Evolutionary conservation across 2,113 vertebrate species (phyloP), one percentile per base, ranked within the genome.

Genomic region (Haemorhous mexicanus): DNA sequence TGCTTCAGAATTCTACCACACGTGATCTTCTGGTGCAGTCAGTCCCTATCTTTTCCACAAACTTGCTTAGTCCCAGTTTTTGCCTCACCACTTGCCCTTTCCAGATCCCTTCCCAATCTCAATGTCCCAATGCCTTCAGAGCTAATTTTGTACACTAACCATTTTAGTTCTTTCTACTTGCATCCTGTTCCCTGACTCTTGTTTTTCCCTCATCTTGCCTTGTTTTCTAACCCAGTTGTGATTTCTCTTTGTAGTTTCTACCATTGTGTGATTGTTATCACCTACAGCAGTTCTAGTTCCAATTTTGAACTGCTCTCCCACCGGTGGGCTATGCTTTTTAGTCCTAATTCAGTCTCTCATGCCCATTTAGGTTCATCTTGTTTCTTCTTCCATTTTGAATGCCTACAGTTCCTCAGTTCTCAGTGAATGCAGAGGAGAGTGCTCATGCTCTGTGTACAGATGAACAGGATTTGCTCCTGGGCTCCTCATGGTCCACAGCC

Each of bases 201-300:
- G 12, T 30, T 55, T 63, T 64, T 19, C 21, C 7, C 33, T 44
- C 44, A 2, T 41, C 43, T 80, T 78, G 26, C 30, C 19, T 6
- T 37, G 16, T 43, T 52, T 87, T 43, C 69, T 47, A 81, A 32
- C 9, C 9, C 13, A 22, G 10, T 11, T 8, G 3, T 43, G 16
- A 5, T 78, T 73, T 81, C 16, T 2, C 10, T 68, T 64, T 72
- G 44, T 64, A 28, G 26, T 80, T 89, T 79, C 39, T 39, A 28
- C 20, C 0, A 0, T 35, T 67, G 16, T n/a, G 16, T 3, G 1
- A 32, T 66, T 56, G 27, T 46, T 26, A 33, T 35, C 68, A n/a
- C 7, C 16, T 44, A 39, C 19, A 56, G 46, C 32, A 41, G 11
- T 82, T 43, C 24, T 32, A 27, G 26, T 50, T 92, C 15, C 26